These are phyloP conservation scores for Ischnus inquisitorius DNA, from an alignment of 2,888 invertebrate genomes.

Conservation along the genomic window DNA sequence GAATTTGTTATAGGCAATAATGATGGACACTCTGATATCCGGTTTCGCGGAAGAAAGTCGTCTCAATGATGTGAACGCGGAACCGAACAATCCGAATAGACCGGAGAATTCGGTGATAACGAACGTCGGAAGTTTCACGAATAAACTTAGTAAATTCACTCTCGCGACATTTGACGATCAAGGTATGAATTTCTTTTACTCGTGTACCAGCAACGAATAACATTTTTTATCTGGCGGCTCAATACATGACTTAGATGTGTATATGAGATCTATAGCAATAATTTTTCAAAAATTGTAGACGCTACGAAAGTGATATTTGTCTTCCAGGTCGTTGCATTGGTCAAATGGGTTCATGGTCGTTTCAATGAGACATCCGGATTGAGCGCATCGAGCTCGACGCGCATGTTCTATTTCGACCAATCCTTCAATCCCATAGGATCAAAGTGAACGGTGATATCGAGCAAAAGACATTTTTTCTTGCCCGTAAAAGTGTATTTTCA, in stretches of 20 bases:
- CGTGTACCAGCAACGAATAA: too few relatives aligned
- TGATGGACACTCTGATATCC: conserved; percentile 95
- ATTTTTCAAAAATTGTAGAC: not conserved
- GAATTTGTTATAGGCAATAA: conserved; percentile 87
- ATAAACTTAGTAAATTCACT: conserved; percentile 94
- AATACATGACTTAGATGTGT: not conserved
- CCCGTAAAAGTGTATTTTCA: conserved; percentile 71
- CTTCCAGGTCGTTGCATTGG: conserved; percentile 91
- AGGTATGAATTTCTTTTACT: conserved; percentile 84
- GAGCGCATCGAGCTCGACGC: conserved; percentile 26
- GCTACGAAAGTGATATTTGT: conserved; percentile 29
- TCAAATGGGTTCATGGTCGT: conserved; percentile 94
- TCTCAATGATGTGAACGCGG: conserved; percentile 85
- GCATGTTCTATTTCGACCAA: conserved; percentile 59
- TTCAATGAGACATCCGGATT: conserved; percentile 84
- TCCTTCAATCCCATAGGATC: conserved; percentile 48
- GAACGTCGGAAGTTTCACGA: conserved; percentile 87
- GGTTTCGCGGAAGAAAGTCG: conserved; percentile 93
- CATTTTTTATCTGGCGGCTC: not conserved
- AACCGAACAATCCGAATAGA: conserved; percentile 80
- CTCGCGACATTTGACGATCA: conserved; percentile 96
- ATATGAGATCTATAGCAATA: not conserved
- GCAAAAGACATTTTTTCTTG: conserved; percentile 64
- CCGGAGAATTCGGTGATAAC: conserved; percentile 75
- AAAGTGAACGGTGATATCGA: conserved; percentile 70